Percentiles rank a stretch among this genome's conserved stretches.
phyloP scores from a whole-genome alignment of 1,140 invertebrate genomes.

The Drosophila sp. region DNA sequence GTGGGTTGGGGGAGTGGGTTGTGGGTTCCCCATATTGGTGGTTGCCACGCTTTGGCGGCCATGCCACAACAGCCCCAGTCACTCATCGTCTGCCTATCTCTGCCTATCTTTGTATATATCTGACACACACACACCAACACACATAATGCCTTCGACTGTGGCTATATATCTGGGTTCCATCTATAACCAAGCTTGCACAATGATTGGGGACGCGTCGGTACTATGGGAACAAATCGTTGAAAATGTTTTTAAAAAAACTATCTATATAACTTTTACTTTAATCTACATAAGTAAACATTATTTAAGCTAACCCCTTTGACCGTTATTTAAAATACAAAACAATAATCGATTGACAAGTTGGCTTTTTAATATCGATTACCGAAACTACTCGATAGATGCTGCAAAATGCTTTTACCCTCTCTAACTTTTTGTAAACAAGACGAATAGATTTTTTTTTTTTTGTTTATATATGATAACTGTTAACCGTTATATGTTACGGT shows the following conservation, averaged over 20 bases:
- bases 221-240: constrained; percentile 4
- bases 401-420: no score
- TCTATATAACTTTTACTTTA: neutral
- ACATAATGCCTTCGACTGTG: constrained; percentile 6
- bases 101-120: constrained; percentile 44
- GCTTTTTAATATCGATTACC: neutral
- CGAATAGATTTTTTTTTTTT: no score
- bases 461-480: no score
- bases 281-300: no score
- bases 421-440: no score
- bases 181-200: constrained; percentile 30
- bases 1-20: constrained; percentile 18
- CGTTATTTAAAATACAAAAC: no score
- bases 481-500: no score
- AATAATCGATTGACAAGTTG: neutral
- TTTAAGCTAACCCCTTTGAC: no score
- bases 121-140: neutral
- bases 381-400: no score
- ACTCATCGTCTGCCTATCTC: constrained; percentile 58
- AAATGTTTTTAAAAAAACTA: neutral
- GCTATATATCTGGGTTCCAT: constrained; percentile 35
- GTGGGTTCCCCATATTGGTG: constrained; percentile 45
- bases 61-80: constrained; percentile 36
- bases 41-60: constrained; percentile 64
- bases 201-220: constrained; percentile 1